phyloP scores from a whole-genome alignment of 2,797 vertebrate genomes.

The Pygocentrus nattereri region DNA sequence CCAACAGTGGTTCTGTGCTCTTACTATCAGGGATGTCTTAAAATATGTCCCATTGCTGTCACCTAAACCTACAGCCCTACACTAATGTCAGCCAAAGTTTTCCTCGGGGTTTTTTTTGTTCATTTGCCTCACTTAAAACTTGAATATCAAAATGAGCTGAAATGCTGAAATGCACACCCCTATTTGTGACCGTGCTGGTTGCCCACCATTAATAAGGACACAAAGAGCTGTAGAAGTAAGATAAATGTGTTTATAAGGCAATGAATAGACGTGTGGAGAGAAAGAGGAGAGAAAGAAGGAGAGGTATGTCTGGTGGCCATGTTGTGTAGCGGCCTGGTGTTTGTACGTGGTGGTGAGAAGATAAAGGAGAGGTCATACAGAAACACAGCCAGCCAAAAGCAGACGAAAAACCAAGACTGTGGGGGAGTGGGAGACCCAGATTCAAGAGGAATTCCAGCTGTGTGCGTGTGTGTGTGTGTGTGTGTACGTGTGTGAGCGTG shows the following conservation, averaged over 20 bases:
- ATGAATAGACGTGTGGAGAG: background rate
- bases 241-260: background rate
- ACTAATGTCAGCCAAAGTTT: too few relatives aligned
- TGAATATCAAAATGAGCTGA: too few relatives aligned
- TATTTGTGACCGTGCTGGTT: too few relatives aligned
- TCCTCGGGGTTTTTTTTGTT: too few relatives aligned
- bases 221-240: too few relatives aligned
- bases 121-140: too few relatives aligned
- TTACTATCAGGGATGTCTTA: too few relatives aligned
- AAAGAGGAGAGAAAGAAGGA: background rate
- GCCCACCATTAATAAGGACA: too few relatives aligned
- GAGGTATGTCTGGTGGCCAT: background rate
- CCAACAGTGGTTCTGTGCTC: too few relatives aligned
- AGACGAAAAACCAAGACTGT: background rate
- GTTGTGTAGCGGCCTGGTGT: constrained; percentile 6
- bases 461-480: background rate
- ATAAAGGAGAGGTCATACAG: background rate
- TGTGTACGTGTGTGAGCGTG: background rate
- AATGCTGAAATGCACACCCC: too few relatives aligned
- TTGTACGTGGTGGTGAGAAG: constrained; percentile 3
- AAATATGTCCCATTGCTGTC: too few relatives aligned
- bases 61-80: too few relatives aligned
- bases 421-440: constrained; percentile 16
- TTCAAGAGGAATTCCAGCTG: constrained; percentile 21
- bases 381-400: background rate